Percentiles rank a stretch among this genome's conserved stretches.
Conservation (phyloP, 1,140 invertebrate species). For the Habropoda laboriosa region DNA sequence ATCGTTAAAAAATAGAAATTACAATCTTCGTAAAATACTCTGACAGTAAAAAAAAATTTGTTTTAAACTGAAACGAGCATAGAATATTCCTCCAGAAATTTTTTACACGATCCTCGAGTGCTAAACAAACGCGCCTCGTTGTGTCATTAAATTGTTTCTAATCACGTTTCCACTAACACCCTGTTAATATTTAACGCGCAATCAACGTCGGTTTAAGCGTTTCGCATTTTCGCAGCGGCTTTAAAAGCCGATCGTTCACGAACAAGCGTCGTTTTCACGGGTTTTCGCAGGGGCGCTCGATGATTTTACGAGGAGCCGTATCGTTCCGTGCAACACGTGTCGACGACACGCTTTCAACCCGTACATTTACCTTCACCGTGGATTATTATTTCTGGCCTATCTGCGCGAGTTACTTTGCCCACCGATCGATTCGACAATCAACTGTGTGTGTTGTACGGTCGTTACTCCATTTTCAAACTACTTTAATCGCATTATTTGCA, state of each 20-base stretch:
- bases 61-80: no score
- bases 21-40: not conserved
- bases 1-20: not conserved
- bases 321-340: conserved; percentile 17
- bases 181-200: not conserved
- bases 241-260: conserved; percentile 5
- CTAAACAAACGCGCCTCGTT: not conserved
- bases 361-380: not conserved
- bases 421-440: not conserved
- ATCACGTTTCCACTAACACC: not conserved
- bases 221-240: not conserved
- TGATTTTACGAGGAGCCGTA: conserved; percentile 20
- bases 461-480: not conserved
- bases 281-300: not conserved
- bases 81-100: not conserved
- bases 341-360: conserved; percentile 7
- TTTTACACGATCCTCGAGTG: not conserved
- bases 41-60: no score
- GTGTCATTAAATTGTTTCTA: conserved; percentile 2
- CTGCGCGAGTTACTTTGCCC: conserved; percentile 1
- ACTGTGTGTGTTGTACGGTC: not conserved
- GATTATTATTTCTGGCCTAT: conserved; percentile 28
- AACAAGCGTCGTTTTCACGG: not conserved
- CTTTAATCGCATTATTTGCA: conserved; percentile 18
- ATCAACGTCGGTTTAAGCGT: not conserved